Conservation (phyloP, 1,140 invertebrate genomes). For the Drosophila bipectinata region DNA sequence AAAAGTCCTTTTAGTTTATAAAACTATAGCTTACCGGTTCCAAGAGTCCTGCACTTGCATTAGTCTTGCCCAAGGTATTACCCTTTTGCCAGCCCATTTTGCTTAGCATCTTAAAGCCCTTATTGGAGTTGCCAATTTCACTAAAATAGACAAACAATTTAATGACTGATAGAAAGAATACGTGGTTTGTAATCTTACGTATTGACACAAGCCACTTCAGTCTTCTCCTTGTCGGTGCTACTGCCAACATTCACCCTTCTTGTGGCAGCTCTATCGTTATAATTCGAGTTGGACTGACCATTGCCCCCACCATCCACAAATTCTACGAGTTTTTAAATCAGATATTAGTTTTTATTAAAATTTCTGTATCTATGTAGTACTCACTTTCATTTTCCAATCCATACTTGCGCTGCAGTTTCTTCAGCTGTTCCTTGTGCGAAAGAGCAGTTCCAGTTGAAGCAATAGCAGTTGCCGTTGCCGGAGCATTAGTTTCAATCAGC, state of each 20-base stretch:
- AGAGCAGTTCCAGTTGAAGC: slow-evolving; percentile 31
- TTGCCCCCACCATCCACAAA: slow-evolving; percentile 71
- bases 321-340: slow-evolving; percentile 40
- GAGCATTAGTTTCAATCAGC: slow-evolving; percentile 83
- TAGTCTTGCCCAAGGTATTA: slow-evolving; percentile 90
- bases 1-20: slow-evolving; percentile 9
- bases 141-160: slow-evolving; percentile 84
- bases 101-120: slow-evolving; percentile 93
- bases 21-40: slow-evolving; percentile 90
- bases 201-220: slow-evolving; percentile 90
- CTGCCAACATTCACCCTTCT: slow-evolving; percentile 91
- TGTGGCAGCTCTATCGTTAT: slow-evolving; percentile 92
- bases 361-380: slow-evolving; percentile 24
- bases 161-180: neutral
- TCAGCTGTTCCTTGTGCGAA: slow-evolving; percentile 89
- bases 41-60: slow-evolving; percentile 87
- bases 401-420: slow-evolving; percentile 92
- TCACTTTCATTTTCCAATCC: slow-evolving; percentile 87
- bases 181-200: slow-evolving; percentile 86
- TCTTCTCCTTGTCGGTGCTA: slow-evolving; percentile 92
- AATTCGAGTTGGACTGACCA: slow-evolving; percentile 55
- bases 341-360: neutral
- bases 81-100: slow-evolving; percentile 98
- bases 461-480: slow-evolving; percentile 4
- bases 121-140: slow-evolving; percentile 90